Conservation (phyloP, 2,113 vertebrate species). For the Phylloscopus trochiloides region DNA sequence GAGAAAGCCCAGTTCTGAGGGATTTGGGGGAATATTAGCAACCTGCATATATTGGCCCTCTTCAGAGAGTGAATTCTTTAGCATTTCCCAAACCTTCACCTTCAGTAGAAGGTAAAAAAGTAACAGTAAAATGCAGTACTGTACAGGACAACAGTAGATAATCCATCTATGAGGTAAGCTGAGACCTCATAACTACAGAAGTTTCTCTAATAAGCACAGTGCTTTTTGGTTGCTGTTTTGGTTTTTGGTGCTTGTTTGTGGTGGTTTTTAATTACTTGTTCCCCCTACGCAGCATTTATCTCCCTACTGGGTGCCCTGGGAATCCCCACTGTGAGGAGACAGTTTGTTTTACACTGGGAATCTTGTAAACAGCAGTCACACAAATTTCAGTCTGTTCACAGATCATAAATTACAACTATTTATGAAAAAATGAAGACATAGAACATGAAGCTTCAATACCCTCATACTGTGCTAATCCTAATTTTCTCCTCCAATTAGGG, state of each 20-base stretch:
- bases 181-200: neutral
- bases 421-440: neutral
- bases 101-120: neutral
- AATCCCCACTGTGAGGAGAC: neutral
- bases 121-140: neutral
- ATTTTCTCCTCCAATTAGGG: neutral
- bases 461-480: neutral
- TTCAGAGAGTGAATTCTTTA: neutral
- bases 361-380: neutral
- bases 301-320: neutral
- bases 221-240: neutral
- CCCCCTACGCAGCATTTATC: neutral
- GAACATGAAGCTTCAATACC: neutral
- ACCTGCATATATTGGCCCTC: no score
- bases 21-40: fast-evolving
- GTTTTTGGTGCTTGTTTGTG: neutral
- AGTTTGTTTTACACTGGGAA: neutral
- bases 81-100: neutral
- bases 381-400: neutral
- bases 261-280: neutral
- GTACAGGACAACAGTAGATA: neutral
- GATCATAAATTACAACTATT: neutral
- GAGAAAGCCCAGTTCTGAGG: neutral
- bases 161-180: neutral
- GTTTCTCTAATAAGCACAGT: neutral